These are phyloP conservation scores for Chiridota heheva DNA, from an alignment of 35 echinoderm and acorn worm genomes.

Conservation along the genomic window DNA sequence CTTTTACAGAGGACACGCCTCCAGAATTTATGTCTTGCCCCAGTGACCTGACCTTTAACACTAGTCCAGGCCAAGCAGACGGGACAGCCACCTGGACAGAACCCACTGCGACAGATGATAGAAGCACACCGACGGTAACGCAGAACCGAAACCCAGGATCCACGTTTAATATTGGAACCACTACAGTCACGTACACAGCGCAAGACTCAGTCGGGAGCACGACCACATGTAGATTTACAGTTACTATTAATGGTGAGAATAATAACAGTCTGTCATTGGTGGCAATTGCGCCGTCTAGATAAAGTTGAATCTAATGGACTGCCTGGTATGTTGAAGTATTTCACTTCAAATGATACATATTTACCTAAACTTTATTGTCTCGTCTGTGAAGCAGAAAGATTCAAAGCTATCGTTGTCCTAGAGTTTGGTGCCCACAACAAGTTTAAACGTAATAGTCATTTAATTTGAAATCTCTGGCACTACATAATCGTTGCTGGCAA, in stretches of 20 bases:
- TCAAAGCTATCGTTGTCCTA: no score
- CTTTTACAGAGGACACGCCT: neutral
- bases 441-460: no score
- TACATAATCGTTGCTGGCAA: no score
- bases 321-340: no score
- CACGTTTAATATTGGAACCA: neutral
- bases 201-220: neutral
- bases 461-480: no score
- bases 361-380: no score
- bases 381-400: no score
- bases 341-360: no score
- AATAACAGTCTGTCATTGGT: no score
- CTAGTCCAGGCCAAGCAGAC: neutral
- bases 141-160: neutral
- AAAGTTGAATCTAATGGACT: no score
- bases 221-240: slow-evolving; percentile 1
- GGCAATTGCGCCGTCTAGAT: no score
- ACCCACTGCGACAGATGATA: neutral
- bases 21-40: neutral
- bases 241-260: slow-evolving; percentile 9
- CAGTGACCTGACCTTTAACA: neutral
- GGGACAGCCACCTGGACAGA: neutral
- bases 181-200: neutral
- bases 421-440: no score
- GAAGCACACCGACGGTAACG: neutral